Evolutionary conservation across 2,888 invertebrate genomes (phyloP).

Genomic region (Rhagonycha lutea): DNA sequence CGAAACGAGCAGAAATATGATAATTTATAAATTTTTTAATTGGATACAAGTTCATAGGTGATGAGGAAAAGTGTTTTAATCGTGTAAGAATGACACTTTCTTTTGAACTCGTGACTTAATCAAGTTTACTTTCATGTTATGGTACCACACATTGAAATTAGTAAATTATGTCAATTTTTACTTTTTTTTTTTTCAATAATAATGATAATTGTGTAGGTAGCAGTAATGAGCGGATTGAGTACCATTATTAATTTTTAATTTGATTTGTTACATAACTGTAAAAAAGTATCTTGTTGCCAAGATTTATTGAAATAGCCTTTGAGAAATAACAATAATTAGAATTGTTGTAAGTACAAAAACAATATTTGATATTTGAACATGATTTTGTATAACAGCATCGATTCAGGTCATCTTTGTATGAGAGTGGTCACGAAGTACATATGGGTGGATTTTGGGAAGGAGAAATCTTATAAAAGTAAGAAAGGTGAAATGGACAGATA

Average conservation of each 20-base stretch:
- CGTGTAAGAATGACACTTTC: constrained; percentile 28
- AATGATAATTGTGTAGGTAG: background rate
- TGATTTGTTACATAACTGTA: background rate
- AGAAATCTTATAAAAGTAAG: constrained; percentile 23
- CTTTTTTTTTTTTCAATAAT: background rate
- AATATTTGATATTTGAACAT: background rate
- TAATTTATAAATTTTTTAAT: background rate
- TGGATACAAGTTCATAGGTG: constrained; percentile 17
- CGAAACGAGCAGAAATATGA: background rate
- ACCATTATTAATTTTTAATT: background rate
- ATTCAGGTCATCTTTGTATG: constrained; percentile 27
- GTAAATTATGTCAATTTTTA: background rate
- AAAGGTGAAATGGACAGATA: constrained; percentile 21
- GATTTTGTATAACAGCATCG: constrained; percentile 2
- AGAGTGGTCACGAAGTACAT: constrained; percentile 18
- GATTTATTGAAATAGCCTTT: background rate
- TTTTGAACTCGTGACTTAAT: constrained; percentile 20
- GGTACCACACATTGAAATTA: background rate
- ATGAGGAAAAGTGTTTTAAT: constrained; percentile 20
- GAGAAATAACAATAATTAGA: background rate
- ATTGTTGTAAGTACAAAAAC: background rate
- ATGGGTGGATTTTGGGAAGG: constrained; percentile 14
- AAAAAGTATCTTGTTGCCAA: background rate
- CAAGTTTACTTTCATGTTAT: constrained; percentile 11
- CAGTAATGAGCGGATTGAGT: background rate